Evolutionary conservation across 1,140 invertebrate species (phyloP), one percentile per base, ranked within the genome.

Genomic region (Nasonia longicornis): DNA sequence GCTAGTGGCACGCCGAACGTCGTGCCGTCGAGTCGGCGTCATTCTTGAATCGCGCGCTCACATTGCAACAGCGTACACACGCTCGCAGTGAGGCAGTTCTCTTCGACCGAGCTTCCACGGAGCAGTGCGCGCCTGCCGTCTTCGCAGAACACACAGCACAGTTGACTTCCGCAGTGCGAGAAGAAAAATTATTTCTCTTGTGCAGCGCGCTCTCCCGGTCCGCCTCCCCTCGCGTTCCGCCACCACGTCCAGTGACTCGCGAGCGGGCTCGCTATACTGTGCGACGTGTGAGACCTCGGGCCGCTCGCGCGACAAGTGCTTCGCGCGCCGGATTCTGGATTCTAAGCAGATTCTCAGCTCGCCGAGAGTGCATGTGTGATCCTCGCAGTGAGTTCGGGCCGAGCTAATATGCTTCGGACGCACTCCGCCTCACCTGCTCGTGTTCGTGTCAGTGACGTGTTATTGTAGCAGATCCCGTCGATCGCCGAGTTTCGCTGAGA

Each of bases 1-100:
- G 85, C 85, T 88, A 90, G 89, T 90, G 85, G 87, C 85, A 86
- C 85, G 85, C 86, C 85, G 87, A 88, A 87, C 86, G 85, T 80
- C 86, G 85, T 84, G 84, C 84, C 86, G 88, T 87, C 81, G 85
- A 84, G 87, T 79, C 77, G 77, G 38, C 73, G 63, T 74, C 48
- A 42, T 22, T 11, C 14, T 48, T 6, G 42, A 31, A 75, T 48
- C 26, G 14, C 73, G 73, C 73, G 52, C 45, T 14, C 72, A 45
- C 72, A 2, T 29, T 38, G 16, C 69, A 67, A 10, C 64, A 11
- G 64, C 38, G 38, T 42, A 16, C 16, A 29, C 11, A 31, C 31
- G 31, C 31, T 35, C 16, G 26, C 73, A 2, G 8, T 8, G 12
- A 63, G 58, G 1, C 58, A 12, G n/a, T 31, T 12, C 66, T 67